These are phyloP conservation scores for Nothoprocta pentlandii DNA, from an alignment of 2,113 vertebrate species.

Conservation along the genomic window DNA sequence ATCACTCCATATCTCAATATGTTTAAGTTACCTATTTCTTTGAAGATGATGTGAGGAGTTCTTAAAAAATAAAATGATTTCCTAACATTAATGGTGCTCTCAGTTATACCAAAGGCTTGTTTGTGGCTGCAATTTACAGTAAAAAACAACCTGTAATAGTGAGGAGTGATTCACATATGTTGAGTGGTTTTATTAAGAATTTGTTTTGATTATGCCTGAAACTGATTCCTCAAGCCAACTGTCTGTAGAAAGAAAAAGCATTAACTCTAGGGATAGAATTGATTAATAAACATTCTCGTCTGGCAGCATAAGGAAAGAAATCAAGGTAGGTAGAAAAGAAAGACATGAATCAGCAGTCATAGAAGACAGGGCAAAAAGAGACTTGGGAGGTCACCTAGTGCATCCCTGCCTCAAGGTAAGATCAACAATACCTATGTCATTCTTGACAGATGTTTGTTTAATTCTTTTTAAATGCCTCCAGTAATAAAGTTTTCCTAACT, in stretches of 20 bases:
- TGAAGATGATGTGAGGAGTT: neutral
- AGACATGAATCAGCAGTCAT: neutral
- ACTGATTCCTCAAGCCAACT: slow-evolving; percentile 18
- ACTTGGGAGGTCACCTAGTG: neutral
- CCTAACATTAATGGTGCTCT: neutral
- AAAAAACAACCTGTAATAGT: neutral
- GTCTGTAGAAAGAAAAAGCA: neutral
- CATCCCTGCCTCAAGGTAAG: slow-evolving; percentile 43
- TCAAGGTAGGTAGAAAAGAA: neutral
- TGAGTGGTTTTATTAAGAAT: slow-evolving; percentile 29
- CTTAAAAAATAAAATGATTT: neutral
- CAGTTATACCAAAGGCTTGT: rapidly evolving
- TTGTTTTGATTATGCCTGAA: slow-evolving; percentile 42
- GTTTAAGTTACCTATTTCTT: neutral
- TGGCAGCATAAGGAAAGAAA: neutral
- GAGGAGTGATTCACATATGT: neutral
- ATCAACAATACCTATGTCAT: neutral
- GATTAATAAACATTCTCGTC: slow-evolving; percentile 32
- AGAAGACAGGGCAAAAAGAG: neutral
- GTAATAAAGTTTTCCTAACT: slow-evolving; percentile 1
- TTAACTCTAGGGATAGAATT: slow-evolving; percentile 7
- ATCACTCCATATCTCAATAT: neutral
- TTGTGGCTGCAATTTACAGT: neutral
- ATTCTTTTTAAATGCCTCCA: slow-evolving; percentile 20
- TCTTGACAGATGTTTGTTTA: slow-evolving; percentile 31